Evolutionary conservation across 2,888 invertebrate species (phyloP), one percentile per base, ranked within the genome.

Genomic region (Sphecodes monilicornis): DNA sequence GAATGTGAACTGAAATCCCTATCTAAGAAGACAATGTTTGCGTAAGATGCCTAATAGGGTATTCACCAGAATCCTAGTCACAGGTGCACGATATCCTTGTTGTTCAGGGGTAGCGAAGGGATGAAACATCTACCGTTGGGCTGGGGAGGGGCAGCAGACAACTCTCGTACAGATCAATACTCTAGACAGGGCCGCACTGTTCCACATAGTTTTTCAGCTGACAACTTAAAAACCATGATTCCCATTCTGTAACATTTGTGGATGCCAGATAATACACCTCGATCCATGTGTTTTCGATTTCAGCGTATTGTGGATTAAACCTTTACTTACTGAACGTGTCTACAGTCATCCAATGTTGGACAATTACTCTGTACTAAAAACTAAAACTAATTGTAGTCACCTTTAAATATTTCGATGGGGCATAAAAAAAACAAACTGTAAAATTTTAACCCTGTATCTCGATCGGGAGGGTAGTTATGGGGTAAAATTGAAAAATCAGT

Each of bases 151-250:
- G 91, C 76, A 86, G 87, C 88, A 90, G 88, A 91, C 91, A 85
- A 90, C 89, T 91, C 88, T 88, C 89, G 82, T 86, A 82, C 87
- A 91, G 90, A 91, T 91, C 91, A 91, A 91, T 91, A 91, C 90
- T 90, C 86, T 83, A 86, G 89, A 82, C 89, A 91, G 90, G 90
- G 91, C 90, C 86, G 90, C 87, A 84, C 69, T 71, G 72, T 83
- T 78, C 85, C 78, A 73, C 69, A 80, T 71, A 72, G 75, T 76
- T 85, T 80, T 87, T 82, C 76, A 80, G 16, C 54, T 46, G 36
- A 39, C 39, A 39, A n/a, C 41, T 68, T 29, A 43, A 57, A 16
- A 36, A 60, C 10, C 60, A 60, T 10, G 50, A 54, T 54, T 60
- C 29, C 18, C 29, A 18, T 60, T 8, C 6, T 29, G 3, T 26